These are phyloP conservation scores for Pristionchus japonicus DNA, from an alignment of 2,888 invertebrate genomes.

Conservation along the genomic window DNA sequence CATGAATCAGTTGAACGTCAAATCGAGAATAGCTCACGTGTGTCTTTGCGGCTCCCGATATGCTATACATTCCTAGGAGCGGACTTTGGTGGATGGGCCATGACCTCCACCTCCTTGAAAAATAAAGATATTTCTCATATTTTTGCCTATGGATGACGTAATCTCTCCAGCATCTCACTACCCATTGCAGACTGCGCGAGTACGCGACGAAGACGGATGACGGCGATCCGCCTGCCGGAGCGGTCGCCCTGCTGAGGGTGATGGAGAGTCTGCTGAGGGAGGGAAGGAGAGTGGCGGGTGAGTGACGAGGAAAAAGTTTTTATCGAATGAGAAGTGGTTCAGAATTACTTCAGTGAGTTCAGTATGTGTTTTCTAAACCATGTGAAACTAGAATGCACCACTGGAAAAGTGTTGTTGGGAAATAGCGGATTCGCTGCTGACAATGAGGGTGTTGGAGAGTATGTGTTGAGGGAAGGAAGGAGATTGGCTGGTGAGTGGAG, in stretches of 20 bases:
- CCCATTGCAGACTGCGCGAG: constrained; percentile 1
- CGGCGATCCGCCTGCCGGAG: constrained; percentile 6
- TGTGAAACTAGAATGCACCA: too few relatives aligned
- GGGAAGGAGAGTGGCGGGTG: background rate
- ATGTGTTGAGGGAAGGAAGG: too few relatives aligned
- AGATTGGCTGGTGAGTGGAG: background rate
- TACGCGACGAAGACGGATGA: constrained; percentile 3
- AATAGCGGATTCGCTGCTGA: too few relatives aligned
- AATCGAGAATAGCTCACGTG: background rate
- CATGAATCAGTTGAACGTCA: background rate
- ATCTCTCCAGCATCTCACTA: too few relatives aligned
- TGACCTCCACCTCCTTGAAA: too few relatives aligned
- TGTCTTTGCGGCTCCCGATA: background rate
- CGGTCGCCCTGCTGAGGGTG: background rate
- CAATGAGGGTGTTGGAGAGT: too few relatives aligned
- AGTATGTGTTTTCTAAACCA: too few relatives aligned
- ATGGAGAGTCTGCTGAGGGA: background rate
- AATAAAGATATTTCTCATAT: too few relatives aligned
- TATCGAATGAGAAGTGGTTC: too few relatives aligned
- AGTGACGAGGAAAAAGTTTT: background rate
- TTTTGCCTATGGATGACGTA: background rate
- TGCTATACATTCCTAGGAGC: background rate
- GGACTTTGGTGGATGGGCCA: background rate
- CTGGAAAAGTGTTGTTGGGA: too few relatives aligned
- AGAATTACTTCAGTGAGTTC: too few relatives aligned